Percentiles rank a stretch among this genome's conserved stretches.
Evolutionary conservation across 2,888 invertebrate genomes (phyloP).

Genomic region (Argynnis bischoffii): DNA sequence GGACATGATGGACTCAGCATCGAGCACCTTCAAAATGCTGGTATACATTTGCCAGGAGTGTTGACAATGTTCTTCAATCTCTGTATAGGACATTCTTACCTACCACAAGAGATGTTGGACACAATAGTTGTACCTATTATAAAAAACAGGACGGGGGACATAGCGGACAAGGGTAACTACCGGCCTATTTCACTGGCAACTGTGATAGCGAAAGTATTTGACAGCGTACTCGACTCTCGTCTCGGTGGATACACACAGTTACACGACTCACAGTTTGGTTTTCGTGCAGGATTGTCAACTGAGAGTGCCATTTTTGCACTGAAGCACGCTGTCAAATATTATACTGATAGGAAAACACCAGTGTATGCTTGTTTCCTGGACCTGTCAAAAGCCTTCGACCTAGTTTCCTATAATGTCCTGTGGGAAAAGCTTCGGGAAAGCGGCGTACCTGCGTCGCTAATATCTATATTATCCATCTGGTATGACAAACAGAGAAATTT

Average conservation of each 20-base stretch:
- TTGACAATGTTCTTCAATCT: too few species aligned
- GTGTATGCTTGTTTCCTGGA: background rate
- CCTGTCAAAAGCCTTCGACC: background rate
- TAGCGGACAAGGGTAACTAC: background rate
- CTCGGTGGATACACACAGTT: background rate
- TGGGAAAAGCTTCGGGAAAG: background rate
- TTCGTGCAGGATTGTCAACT: slow-evolving; percentile 7
- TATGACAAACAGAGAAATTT: slow-evolving; percentile 9
- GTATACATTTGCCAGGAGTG: too few species aligned
- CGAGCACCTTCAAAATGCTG: background rate
- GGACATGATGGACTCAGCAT: background rate
- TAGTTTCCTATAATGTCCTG: background rate
- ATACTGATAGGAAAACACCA: background rate
- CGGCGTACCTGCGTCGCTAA: background rate
- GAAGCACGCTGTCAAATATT: slow-evolving; percentile 13
- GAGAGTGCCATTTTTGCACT: slow-evolving; percentile 15
- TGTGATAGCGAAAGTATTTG: background rate
- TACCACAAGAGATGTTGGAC: background rate
- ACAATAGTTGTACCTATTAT: background rate
- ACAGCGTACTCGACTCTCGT: slow-evolving; percentile 1
- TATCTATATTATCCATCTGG: background rate
- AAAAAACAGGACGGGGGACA: background rate
- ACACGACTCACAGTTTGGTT: slow-evolving; percentile 17
- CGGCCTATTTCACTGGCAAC: slow-evolving; percentile 1
- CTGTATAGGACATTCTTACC: background rate